Evolutionary conservation across 2,113 vertebrate species (phyloP), one percentile per base, ranked within the genome.

Genomic region (Pelobates fuscus): DNA sequence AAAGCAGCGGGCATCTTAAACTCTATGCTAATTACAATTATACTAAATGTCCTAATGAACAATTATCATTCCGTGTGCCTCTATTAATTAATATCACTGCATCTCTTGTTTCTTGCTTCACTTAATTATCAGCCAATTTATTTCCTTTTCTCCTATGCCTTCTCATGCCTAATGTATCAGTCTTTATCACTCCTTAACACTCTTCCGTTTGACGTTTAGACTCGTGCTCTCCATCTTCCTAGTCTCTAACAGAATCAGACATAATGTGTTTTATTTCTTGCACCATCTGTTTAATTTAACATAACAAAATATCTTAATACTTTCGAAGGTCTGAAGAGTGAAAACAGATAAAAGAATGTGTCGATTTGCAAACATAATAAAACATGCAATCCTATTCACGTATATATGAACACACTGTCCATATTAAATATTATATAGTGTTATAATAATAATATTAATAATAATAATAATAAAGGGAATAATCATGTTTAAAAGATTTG

Each of bases 21-120:
- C 46, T n/a, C 12, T 5, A 21, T 15, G 54, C n/a, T 59, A 67
- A 76, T 76, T 46, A 30, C 5, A 29, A 18, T 24, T 20, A 4
- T 23, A 25, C 54, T 46, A 32, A 67, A 21, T 29, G 55, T 57
- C 25, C 41, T 67, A 76, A 76, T 76, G 63, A 26, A 18, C 29
- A 59, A 76, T 76, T 67, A 76, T 10, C 18, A 24, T 43, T 52
- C 17, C 24, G 5, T 3, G n/a, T 44, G 32, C 24, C 18, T 43
- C 26, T 24, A 46, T 60, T 76, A 59, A 76, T 59, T 58, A 27
- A 49, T 26, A 24, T 12, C 2, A 27, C 20, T 43, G 25, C 72
- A 66, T 66, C 32, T 58, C 23, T 23, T 5, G 17, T 46, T 66
- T 46, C 24, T 23, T 64, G 23, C 32, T 62, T n/a, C 20, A 41